phyloP scores from a whole-genome alignment of 2,113 vertebrate species.

The Hymenochirus boettgeri region DNA sequence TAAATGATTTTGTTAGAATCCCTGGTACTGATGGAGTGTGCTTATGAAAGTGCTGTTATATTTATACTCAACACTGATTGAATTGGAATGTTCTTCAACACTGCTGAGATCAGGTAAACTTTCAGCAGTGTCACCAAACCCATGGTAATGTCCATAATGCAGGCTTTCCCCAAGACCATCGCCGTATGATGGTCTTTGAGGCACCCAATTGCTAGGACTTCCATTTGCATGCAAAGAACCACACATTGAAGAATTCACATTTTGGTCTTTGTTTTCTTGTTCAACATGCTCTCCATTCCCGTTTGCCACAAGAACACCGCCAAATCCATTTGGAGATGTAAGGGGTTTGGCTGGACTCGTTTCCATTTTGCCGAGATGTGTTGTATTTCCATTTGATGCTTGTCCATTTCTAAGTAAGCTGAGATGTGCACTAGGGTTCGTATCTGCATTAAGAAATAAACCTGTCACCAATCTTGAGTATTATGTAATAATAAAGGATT shows the following conservation, averaged over 20 bases:
- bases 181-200: constrained; percentile 66
- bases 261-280: constrained; percentile 53
- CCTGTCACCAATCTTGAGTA: constrained; percentile 65
- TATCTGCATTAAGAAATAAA: constrained; percentile 75
- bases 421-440: constrained; percentile 68
- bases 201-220: constrained; percentile 74
- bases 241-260: constrained; percentile 62
- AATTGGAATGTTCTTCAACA: constrained; percentile 78
- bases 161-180: constrained; percentile 68
- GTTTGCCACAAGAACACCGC: constrained; percentile 16
- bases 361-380: constrained; percentile 55
- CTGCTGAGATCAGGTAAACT: constrained; percentile 80
- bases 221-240: constrained; percentile 80
- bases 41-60: constrained; percentile 70
- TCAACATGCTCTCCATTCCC: constrained; percentile 11
- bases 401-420: constrained; percentile 66
- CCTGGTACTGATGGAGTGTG: constrained; percentile 72
- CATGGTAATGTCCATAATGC: constrained; percentile 89
- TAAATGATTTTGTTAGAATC: constrained; percentile 72
- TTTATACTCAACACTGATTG: constrained; percentile 68
- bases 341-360: constrained; percentile 50
- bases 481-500: not conserved
- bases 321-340: constrained; percentile 40
- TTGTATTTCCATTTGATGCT: constrained; percentile 63
- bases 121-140: constrained; percentile 94